phyloP scores from a whole-genome alignment of 2,113 vertebrate genomes.

The Loxodonta africana region DNA sequence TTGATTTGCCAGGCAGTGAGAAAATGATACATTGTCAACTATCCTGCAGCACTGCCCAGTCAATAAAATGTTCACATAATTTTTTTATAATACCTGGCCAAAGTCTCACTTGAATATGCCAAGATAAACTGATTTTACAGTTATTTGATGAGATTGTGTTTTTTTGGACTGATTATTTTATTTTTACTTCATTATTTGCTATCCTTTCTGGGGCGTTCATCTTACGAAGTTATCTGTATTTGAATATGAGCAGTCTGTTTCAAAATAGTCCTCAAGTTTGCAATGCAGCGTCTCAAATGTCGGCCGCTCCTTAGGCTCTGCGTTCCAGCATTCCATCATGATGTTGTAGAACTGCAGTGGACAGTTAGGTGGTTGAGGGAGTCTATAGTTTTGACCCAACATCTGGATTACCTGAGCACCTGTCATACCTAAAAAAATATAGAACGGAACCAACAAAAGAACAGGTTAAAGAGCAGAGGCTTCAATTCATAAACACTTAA shows the following conservation, averaged over 20 bases:
- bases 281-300: conserved; percentile 93
- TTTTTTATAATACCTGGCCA: not conserved
- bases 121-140: conserved; percentile 60
- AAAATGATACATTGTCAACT: conserved; percentile 58
- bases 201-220: not conserved
- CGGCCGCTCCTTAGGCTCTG: conserved; percentile 86
- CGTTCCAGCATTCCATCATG: conserved; percentile 95
- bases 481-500: not conserved
- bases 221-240: conserved; percentile 66
- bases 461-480: conserved; percentile 8
- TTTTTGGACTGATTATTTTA: conserved; percentile 13
- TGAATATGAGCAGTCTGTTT: conserved; percentile 82
- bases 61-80: conserved; percentile 25
- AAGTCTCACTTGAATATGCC: not conserved
- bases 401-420: conserved; percentile 92
- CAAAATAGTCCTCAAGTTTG: conserved; percentile 92
- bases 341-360: conserved; percentile 90
- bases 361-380: conserved; percentile 90
- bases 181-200: conserved; percentile 31
- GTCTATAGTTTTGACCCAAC: conserved; percentile 91
- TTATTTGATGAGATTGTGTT: not conserved
- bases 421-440: conserved; percentile 87
- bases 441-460: conserved; percentile 22
- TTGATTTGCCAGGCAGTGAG: conserved; percentile 75
- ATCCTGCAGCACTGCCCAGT: not conserved